Conservation (phyloP, 2,888 invertebrate genomes). For the Noctua janthe region DNA sequence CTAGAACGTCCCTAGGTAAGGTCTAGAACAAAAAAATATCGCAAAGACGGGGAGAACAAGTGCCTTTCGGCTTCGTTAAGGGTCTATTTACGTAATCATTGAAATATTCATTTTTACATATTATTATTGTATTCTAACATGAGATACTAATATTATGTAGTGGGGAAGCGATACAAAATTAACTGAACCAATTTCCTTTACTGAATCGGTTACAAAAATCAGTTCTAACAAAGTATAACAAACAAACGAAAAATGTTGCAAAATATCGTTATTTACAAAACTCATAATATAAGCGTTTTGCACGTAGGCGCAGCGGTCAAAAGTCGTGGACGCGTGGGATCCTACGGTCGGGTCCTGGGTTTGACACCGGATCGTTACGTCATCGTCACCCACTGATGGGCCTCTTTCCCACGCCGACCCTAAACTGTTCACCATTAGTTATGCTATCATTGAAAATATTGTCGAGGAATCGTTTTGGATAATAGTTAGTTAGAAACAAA, state of each 20-base stretch:
- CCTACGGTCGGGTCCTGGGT: conserved; percentile 53
- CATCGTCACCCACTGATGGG: conserved; percentile 61
- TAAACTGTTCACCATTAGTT: conserved; percentile 52
- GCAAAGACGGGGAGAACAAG: too few relatives aligned
- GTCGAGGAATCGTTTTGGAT: conserved; percentile 14
- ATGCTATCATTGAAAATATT: conserved; percentile 19
- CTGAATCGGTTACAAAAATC: background rate
- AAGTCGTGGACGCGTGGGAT: conserved; percentile 69
- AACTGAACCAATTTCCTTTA: too few relatives aligned
- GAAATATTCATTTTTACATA: background rate
- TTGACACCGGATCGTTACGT: conserved; percentile 61
- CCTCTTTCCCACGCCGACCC: conserved; percentile 65
- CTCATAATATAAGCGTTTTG: conserved; percentile 52
- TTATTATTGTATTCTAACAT: background rate
- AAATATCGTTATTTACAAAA: conserved; percentile 50
- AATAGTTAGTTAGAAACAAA: conserved; percentile 3
- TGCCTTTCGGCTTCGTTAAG: too few relatives aligned
- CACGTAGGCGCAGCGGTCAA: conserved; percentile 72
- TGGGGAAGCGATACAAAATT: background rate
- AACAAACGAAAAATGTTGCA: conserved; percentile 21
- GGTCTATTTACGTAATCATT: too few relatives aligned
- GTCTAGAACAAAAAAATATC: too few relatives aligned
- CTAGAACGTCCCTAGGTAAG: too few relatives aligned
- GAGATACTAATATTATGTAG: background rate
- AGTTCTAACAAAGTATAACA: background rate